A percentile compares a stretch with the other conserved stretches of the same genome.
phyloP scores from a whole-genome alignment of 2,113 vertebrate genomes.

The Tretioscincus oriximinensis region DNA sequence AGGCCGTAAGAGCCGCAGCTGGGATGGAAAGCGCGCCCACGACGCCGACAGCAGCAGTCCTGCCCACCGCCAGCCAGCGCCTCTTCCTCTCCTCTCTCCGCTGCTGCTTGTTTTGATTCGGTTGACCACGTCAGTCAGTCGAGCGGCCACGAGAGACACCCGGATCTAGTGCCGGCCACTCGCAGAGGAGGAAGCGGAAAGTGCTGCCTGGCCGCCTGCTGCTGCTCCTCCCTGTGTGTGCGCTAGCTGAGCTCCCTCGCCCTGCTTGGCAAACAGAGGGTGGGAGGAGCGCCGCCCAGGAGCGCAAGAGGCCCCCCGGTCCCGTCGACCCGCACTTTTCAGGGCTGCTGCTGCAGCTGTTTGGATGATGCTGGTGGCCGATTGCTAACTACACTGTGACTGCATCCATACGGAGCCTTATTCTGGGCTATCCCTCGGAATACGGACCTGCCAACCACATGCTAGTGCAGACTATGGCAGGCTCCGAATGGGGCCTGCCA shows the following conservation, averaged over 20 bases:
- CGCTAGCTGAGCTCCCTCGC: not conserved
- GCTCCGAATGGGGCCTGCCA: too few species aligned
- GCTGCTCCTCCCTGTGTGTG: not conserved
- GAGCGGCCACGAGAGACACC: constrained; percentile 52
- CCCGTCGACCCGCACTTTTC: too few species aligned
- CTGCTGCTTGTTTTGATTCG: constrained; percentile 62
- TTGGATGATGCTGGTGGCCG: too few species aligned
- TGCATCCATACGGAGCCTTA: too few species aligned
- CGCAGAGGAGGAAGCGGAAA: constrained; percentile 26
- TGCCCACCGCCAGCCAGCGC: not conserved
- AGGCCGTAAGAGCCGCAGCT: not conserved
- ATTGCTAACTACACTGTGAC: too few species aligned
- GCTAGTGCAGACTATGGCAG: too few species aligned
- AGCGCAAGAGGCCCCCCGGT: constrained; percentile 19
- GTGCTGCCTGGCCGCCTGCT: not conserved
- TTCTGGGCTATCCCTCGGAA: too few species aligned
- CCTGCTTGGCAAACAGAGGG: too few species aligned
- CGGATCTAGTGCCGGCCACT: constrained; percentile 64
- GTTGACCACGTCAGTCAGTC: constrained; percentile 65
- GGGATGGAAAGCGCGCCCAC: not conserved
- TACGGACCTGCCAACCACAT: too few species aligned
- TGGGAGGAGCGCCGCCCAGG: not conserved
- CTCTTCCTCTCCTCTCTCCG: not conserved
- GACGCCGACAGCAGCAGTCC: not conserved
- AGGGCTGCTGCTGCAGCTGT: too few species aligned